These are phyloP conservation scores for Wasmannia auropunctata DNA, from an alignment of 1,140 invertebrate species.

Conservation along the genomic window DNA sequence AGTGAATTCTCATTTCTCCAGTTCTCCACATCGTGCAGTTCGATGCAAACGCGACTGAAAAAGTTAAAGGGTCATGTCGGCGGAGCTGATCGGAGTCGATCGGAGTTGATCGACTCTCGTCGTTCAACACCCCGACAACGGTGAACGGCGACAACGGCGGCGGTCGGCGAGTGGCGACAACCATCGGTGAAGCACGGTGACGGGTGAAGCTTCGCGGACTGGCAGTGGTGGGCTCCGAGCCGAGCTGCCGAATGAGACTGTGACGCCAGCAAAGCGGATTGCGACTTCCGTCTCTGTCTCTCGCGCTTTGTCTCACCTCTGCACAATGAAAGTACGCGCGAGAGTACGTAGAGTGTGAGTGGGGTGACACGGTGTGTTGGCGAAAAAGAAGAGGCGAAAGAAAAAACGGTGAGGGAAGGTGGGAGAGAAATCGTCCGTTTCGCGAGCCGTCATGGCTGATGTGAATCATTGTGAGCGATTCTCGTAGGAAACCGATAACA, in stretches of 20 bases:
- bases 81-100: neutral
- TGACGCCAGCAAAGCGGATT: constrained; percentile 13
- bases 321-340: constrained; percentile 59
- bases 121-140: neutral
- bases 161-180: neutral
- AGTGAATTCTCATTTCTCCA: neutral
- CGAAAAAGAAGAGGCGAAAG: constrained; percentile 15
- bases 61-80: neutral
- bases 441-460: constrained; percentile 76
- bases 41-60: neutral
- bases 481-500: constrained; percentile 67
- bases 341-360: constrained; percentile 42
- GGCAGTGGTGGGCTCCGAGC: neutral
- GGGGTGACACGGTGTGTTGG: constrained; percentile 30
- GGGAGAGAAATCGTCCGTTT: constrained; percentile 60
- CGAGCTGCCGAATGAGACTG: neutral
- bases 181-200: constrained; percentile 11
- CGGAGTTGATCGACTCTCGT: constrained; percentile 7
- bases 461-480: constrained; percentile 47
- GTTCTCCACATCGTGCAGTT: neutral
- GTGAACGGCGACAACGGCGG: too few relatives aligned
- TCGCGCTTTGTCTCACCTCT: constrained; percentile 42
- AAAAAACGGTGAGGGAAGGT: constrained; percentile 28
- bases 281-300: constrained; percentile 48
- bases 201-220: too few relatives aligned